phyloP scores from a whole-genome alignment of 1,140 invertebrate species.

The Temnothorax nylanderi region DNA sequence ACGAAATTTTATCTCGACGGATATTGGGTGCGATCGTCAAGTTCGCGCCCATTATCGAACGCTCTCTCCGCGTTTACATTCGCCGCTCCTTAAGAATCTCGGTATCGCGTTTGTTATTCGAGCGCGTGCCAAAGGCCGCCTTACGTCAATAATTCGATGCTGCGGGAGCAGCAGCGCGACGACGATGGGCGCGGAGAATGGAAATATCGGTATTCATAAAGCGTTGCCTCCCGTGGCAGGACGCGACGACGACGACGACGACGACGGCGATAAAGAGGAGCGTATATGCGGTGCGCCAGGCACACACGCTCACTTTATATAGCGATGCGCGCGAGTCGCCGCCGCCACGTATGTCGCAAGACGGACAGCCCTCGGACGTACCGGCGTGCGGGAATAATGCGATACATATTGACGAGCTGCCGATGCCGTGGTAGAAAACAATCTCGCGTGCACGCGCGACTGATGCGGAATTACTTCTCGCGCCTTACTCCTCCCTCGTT shows the following conservation, averaged over 20 bases:
- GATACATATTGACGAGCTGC: conserved; percentile 59
- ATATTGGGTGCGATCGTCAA: background rate
- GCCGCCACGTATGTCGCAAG: conserved; percentile 8
- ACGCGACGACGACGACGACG: conserved; percentile 18
- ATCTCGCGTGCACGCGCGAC: conserved; percentile 14
- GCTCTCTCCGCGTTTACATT: background rate
- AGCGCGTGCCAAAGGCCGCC: conserved; percentile 58
- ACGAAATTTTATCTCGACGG: background rate
- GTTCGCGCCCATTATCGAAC: background rate
- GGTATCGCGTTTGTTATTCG: conserved; percentile 50
- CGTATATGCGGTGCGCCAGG: conserved; percentile 1
- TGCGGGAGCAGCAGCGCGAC: conserved; percentile 9
- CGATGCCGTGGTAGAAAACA: conserved; percentile 28
- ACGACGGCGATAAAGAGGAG: conserved; percentile 40
- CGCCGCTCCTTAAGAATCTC: conserved; percentile 16
- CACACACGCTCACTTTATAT: conserved; percentile 54
- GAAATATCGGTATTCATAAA: conserved; percentile 53
- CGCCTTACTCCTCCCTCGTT: background rate
- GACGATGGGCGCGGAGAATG: conserved; percentile 13
- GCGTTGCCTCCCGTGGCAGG: conserved; percentile 26
- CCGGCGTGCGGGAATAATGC: conserved; percentile 38
- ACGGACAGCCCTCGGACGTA: conserved; percentile 32
- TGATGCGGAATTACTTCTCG: conserved; percentile 28
- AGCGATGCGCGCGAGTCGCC: conserved; percentile 32
- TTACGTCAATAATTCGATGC: conserved; percentile 39